phyloP scores from a whole-genome alignment of 2,888 invertebrate genomes.

The Athalia rosae region DNA sequence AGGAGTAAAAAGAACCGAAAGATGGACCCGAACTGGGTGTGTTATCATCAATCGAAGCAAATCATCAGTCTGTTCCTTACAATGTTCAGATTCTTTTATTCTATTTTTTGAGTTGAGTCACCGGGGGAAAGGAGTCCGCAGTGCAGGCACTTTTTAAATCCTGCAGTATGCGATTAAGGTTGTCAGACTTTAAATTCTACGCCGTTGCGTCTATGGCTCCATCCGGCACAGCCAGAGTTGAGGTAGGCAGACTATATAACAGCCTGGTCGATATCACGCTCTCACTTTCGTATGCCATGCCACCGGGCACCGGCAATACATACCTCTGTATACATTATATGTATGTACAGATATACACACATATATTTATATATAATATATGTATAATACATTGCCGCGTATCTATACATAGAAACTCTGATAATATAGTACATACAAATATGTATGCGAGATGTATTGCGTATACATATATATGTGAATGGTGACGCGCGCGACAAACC shows the following conservation, averaged over 20 bases:
- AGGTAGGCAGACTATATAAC: slow-evolving; percentile 58
- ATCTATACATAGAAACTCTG: not conserved
- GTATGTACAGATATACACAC: slow-evolving; percentile 34
- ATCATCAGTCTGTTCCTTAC: no score
- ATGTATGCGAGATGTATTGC: no score
- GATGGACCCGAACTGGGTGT: no score
- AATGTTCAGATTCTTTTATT: no score
- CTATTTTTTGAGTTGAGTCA: no score
- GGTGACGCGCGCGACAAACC: no score
- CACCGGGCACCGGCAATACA: not conserved
- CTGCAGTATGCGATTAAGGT: no score
- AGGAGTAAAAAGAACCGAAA: no score
- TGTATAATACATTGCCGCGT: not conserved
- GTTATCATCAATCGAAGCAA: no score
- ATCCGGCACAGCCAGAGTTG: slow-evolving; percentile 52
- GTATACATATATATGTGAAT: no score
- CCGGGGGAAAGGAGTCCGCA: no score
- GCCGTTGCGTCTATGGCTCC: slow-evolving; percentile 19
- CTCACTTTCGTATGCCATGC: slow-evolving; percentile 61
- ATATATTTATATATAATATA: not conserved
- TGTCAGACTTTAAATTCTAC: not conserved
- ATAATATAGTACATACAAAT: not conserved
- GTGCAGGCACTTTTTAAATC: no score
- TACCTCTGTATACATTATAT: slow-evolving; percentile 30
- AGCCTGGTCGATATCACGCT: slow-evolving; percentile 64